Conservation (phyloP, 2,113 vertebrate species). For the Oncorhynchus masou region DNA sequence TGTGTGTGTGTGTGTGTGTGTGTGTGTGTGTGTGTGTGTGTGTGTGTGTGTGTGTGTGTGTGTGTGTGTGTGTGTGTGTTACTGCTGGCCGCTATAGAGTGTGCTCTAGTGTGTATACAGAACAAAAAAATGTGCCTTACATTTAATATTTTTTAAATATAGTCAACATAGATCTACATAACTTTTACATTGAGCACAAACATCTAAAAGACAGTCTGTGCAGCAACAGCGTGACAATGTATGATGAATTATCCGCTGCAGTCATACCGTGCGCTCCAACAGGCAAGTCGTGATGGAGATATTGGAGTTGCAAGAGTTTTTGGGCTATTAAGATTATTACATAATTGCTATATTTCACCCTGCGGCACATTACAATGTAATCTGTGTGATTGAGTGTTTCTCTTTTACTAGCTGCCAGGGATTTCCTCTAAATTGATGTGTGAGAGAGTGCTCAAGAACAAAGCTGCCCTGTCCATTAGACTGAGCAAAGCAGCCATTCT, state of each 20-base stretch:
- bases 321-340: conserved; percentile 42
- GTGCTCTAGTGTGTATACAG: no score
- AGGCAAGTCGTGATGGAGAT: conserved; percentile 29
- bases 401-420: conserved; percentile 44
- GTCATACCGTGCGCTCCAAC: not conserved
- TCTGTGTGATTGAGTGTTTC: conserved; percentile 43
- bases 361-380: conserved; percentile 46
- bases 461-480: conserved; percentile 58
- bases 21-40: no score
- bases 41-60: no score
- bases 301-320: conserved; percentile 41
- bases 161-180: no score
- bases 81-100: not conserved
- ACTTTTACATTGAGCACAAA: no score
- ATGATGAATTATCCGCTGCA: conserved; percentile 24
- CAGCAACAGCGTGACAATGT: not conserved
- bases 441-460: conserved; percentile 38
- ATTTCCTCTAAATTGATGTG: conserved; percentile 61
- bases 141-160: no score
- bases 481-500: conserved; percentile 68
- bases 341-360: conserved; percentile 47
- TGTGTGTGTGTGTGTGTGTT: no score
- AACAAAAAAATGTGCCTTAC: no score
- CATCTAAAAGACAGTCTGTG: not conserved
- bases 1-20: no score